Conservation (phyloP, 2,797 vertebrate species). For the Enteromius thamalakanensis region DNA sequence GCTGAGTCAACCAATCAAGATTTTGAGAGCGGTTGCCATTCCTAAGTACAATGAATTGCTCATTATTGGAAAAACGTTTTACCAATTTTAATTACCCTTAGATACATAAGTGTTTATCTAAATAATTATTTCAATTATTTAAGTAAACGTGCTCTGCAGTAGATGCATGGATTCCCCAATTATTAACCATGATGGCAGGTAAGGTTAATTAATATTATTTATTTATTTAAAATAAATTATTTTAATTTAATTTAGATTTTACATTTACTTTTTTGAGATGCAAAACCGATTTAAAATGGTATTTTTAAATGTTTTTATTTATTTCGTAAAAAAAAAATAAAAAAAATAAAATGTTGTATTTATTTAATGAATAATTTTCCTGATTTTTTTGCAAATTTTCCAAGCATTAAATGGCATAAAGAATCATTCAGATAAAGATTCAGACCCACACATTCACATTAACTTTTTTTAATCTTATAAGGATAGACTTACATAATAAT, state of each 20-base stretch:
- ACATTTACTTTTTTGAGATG: background rate
- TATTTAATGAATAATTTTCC: background rate
- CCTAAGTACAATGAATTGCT: background rate
- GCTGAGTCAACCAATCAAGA: background rate
- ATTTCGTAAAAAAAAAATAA: background rate
- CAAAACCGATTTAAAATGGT: background rate
- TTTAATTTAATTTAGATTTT: background rate
- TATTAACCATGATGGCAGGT: background rate
- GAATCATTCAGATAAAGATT: background rate
- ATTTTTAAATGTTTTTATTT: background rate
- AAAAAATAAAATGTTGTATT: no score
- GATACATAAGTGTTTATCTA: background rate
- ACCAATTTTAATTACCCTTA: background rate
- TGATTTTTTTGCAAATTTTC: background rate
- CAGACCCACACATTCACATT: conserved; percentile 78
- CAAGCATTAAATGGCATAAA: background rate
- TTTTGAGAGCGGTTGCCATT: background rate
- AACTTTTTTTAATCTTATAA: conserved; percentile 88
- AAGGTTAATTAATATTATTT: background rate
- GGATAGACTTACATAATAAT: conserved; percentile 90
- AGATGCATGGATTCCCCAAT: background rate
- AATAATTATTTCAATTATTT: no score
- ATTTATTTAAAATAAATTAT: background rate
- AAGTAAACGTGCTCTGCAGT: background rate
- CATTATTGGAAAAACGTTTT: background rate